phyloP scores from a whole-genome alignment of 2,888 invertebrate species.

The Aradus depressus region DNA sequence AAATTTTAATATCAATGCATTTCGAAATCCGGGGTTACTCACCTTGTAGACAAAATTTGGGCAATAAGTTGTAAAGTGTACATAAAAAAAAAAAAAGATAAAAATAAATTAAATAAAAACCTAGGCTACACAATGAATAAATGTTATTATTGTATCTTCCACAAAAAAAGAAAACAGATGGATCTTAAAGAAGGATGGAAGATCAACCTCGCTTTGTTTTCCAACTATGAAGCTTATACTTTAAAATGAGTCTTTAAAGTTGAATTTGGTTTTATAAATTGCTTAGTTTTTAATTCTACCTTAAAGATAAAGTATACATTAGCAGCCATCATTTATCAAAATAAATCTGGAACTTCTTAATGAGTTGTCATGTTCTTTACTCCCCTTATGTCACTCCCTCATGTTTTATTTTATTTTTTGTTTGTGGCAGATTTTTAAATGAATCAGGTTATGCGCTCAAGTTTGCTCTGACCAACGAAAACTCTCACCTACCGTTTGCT shows the following conservation, averaged over 20 bases:
- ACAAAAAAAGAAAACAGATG: background rate
- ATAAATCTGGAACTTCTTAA: conserved; percentile 19
- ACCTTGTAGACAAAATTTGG: conserved; percentile 20
- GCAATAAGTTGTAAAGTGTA: conserved; percentile 26
- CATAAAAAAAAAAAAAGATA: too few relatives aligned
- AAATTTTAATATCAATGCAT: conserved; percentile 13
- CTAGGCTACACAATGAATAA: conserved; percentile 20
- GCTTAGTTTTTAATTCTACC: conserved; percentile 17
- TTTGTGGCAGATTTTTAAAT: too few relatives aligned
- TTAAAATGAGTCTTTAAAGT: conserved; percentile 8
- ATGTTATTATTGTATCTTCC: background rate
- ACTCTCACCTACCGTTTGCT: too few relatives aligned
- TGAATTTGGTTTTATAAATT: conserved; percentile 13
- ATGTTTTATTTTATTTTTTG: too few relatives aligned
- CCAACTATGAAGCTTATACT: conserved; percentile 14
- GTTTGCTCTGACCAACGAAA: too few relatives aligned
- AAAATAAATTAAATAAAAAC: too few relatives aligned
- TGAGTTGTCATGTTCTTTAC: background rate
- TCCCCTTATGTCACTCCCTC: background rate
- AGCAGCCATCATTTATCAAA: conserved; percentile 25
- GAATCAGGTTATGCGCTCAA: too few relatives aligned
- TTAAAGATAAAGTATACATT: conserved; percentile 24
- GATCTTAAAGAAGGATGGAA: conserved; percentile 14
- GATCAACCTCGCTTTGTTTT: conserved; percentile 22
- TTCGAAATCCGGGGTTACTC: conserved; percentile 7